Base-by-base conservation (phyloP, 2,888 invertebrate species). In the Trachelus iudaicus region DNA sequence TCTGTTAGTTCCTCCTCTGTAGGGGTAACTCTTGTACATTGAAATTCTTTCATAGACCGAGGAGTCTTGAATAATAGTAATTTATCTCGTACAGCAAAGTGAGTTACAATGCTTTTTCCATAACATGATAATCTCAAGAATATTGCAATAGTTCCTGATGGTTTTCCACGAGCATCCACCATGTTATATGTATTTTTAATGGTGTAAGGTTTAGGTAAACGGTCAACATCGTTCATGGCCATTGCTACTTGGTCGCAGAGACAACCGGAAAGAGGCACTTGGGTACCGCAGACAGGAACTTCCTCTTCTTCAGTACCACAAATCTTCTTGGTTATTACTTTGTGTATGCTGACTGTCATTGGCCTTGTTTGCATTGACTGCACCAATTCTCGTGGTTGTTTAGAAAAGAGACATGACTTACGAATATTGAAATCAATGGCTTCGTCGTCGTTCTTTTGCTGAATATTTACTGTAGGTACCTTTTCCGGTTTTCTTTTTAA, bases 81-180 rank as follows among this genome's bases (percentile, higher is more conserved):
- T 75, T 86, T 81, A 3, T 86, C 81, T 68, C 85, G 84, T 3
- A 84, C 78, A 1, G 84, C 84, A 78, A 89, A 89, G 77, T 87
- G 87, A 1, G 89, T 90, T 0, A 87, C 85, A 31, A 90, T 85
- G 11, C 86, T 85, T 77, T 88, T 87, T 6, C 90, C 90, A 78
- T 87, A 88, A 75, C 89, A 89, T 3, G 89, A 87, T 2, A 91
- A 81, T 73, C 88, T 79, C 3, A 89, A 73, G 73, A 88, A 89
- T 3, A 89, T 79, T 11, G 83, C 82, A 37, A 91, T 87, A n/a
- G 83, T 86, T 71, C 90, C 91, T 9, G 86, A 86, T 2, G 84
- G 82, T 23, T 85, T 84, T 23, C 73, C 80, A 11, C 82, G 77
- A n/a, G 83, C 77, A 40, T 85, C 85, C 9, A 83, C 34, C 30